Evolutionary conservation across 2,113 vertebrate genomes (phyloP), one percentile per base, ranked within the genome.

Genomic region (Collichthys lucidus): DNA sequence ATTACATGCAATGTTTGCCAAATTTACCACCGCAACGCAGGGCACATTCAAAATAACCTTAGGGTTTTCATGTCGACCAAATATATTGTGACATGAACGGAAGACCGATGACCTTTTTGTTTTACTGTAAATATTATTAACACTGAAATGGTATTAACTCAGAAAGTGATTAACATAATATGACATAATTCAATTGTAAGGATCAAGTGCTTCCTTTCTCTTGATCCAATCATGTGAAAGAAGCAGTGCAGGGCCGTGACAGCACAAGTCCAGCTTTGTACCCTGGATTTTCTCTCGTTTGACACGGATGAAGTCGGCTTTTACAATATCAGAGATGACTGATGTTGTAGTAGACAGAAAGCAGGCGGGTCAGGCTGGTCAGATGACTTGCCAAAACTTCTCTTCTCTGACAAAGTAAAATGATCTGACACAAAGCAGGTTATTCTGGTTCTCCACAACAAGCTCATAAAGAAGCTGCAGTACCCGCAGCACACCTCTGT

Each of bases 371-470:
- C 47, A 53, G 40, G 59, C 17, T 26, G 50, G 29, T 53, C 47
- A 65, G 50, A 29, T 68, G 74, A 5, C 57, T 40, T 62, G 49
- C 9, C 22, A 7, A 61, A 42, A 26, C 2, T 60, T 62, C 22
- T 42, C 20, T 10, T 29, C 19, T 57, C 29, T 42, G 3, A n/a
- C n/a, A 47, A 49, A 60, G 85, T 74, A 76, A 90, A 72, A 31
- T 20, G 65, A 93, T 85, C 74, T 24, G 24, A n/a, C 65, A 19
- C 22, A 16, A 72, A 91, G 84, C 92, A 61, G 67, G 92, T 91
- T 80, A 19, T 87, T 85, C 92, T 82, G 71, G 92, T 92, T 91
- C 82, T 70, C 35, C 57, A 65, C 35, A 11, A 5, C 46, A 5
- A 0, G 15, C n/a, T 63, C 9, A 64, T 40, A 66, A 74, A 29